Base-by-base conservation (phyloP, 2,797 vertebrate species). In the Poeciliopsis gracilis region DNA sequence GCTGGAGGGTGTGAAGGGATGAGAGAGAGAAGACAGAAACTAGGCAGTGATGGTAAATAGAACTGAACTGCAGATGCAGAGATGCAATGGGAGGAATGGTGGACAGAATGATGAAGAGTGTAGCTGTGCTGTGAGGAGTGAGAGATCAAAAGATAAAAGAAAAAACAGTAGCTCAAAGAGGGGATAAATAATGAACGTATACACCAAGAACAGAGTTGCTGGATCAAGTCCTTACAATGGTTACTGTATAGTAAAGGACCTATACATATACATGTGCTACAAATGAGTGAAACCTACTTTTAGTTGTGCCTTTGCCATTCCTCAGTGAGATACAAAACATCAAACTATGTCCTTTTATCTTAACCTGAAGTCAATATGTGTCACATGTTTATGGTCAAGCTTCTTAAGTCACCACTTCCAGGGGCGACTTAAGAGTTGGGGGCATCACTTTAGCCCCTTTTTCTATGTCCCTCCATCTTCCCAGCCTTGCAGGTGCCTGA, bases 1-100 rank as follows among this genome's bases (percentile, higher is more conserved):
- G 89, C 91, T 90, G 80, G 83, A 91, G 89, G 91, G 84, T 23
- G 85, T 86, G 82, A 88, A 90, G 84, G 87, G 83, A 91, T 87
- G 85, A 88, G 85, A 85, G 84, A 77, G 71, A 82, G 79, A 86
- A 84, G 87, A 91, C 81, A 86, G 87, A 90, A 89, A 87, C 84
- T 73, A 83, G 86, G 86, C 77, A 83, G 84, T 77, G 18, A 90
- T 73, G 80, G 85, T 90, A 93, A 92, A 92, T 85, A 93, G 84
- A 92, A 87, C 76, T 77, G 83, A 91, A 84, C 77, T 76, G 82
- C 18, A 82, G 86, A 89, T 87, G 84, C 76, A 72, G 78, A 82
- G 87, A 89, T 87, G 82, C 75, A 83, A 81, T 46, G 76, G 82
- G 77, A 90, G 73, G 73, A 78, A 72, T 74, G 77, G 77, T 80